These are phyloP conservation scores for Hydrotaea diabolus DNA, from an alignment of 2,888 invertebrate species.

Conservation along the genomic window DNA sequence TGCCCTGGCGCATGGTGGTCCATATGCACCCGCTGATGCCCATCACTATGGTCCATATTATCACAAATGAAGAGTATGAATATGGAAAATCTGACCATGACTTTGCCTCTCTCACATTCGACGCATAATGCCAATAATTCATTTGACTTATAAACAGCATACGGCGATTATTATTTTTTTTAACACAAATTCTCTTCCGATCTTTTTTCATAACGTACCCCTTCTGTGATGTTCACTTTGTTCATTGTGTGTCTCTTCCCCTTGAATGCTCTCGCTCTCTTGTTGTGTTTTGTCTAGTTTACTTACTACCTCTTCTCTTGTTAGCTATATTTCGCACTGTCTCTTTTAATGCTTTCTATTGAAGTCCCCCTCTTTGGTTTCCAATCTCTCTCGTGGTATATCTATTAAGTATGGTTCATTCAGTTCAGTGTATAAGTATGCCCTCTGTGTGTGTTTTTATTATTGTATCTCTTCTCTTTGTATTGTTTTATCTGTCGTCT, in stretches of 20 bases:
- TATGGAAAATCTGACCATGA: not conserved
- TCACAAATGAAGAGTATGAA: constrained; percentile 5
- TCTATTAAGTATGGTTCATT: constrained; percentile 52
- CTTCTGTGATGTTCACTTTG: constrained; percentile 5
- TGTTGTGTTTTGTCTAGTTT: constrained; percentile 15
- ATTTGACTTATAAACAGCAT: constrained; percentile 61
- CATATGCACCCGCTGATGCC: constrained; percentile 69
- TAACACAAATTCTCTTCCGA: constrained; percentile 29
- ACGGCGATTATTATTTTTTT: constrained; percentile 67
- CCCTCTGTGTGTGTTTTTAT: not conserved
- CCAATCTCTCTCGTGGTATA: not conserved
- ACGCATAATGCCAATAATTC: constrained; percentile 52
- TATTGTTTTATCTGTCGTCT: too few relatives aligned
- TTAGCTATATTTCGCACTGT: not conserved
- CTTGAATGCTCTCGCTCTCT: not conserved
- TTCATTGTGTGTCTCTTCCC: constrained; percentile 16
- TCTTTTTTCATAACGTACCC: constrained; percentile 5
- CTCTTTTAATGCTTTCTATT: not conserved
- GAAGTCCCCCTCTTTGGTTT: constrained; percentile 67
- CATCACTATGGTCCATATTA: constrained; percentile 70
- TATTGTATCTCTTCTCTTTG: constrained; percentile 13
- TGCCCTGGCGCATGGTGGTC: constrained; percentile 74
- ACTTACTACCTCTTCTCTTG: not conserved
- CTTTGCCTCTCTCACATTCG: constrained; percentile 28
- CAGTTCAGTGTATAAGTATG: constrained; percentile 64